Evolutionary conservation across 2,113 vertebrate genomes (phyloP).

Genomic region (Syngnathus typhle): DNA sequence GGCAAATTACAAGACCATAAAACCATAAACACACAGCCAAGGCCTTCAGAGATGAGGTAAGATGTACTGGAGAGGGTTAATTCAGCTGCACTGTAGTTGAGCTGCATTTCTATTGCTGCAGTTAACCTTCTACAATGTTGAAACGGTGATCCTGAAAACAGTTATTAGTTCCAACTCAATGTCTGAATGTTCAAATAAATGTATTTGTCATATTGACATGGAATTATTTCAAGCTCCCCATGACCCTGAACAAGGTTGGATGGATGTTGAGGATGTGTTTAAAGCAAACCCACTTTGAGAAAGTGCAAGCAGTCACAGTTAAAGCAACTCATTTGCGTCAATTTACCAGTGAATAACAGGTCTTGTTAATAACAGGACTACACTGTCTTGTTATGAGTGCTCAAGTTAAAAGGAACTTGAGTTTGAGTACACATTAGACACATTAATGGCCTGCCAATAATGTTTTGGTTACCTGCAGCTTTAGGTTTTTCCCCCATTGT

Average conservation of each 20-base stretch:
- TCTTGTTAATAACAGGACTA: too few species aligned
- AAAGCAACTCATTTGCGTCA: too few species aligned
- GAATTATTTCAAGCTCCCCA: too few species aligned
- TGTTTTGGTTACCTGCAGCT: background rate
- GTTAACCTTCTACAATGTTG: background rate
- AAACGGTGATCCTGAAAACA: background rate
- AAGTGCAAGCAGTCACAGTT: too few species aligned
- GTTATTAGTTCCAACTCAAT: too few species aligned
- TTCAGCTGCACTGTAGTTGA: background rate
- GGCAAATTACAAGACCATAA: background rate
- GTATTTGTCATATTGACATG: too few species aligned
- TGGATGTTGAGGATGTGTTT: background rate
- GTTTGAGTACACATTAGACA: background rate
- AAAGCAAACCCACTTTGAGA: too few species aligned
- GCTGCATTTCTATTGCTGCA: background rate
- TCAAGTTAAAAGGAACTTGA: background rate
- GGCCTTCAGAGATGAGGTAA: background rate
- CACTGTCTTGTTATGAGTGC: too few species aligned
- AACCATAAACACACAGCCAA: background rate
- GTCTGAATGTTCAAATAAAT: too few species aligned
- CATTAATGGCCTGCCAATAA: background rate
- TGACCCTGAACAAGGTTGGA: background rate
- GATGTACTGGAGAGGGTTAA: background rate
- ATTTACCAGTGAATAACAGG: too few species aligned
- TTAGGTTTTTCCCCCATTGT: background rate